phyloP scores from a whole-genome alignment of 2,888 invertebrate genomes.

The Xestobium rufovillosum region DNA sequence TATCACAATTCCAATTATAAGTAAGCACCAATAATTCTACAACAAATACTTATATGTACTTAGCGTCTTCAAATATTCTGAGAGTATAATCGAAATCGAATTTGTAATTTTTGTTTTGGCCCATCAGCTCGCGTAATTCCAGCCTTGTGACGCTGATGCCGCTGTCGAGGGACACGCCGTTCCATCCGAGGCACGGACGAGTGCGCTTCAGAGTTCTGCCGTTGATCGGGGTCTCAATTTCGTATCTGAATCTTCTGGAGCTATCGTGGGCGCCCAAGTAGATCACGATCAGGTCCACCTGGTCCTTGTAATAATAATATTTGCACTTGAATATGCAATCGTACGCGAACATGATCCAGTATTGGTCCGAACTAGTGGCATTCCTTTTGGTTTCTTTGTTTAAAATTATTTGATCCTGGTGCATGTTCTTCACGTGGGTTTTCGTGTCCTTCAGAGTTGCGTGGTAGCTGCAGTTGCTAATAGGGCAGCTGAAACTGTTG shows the following conservation, averaged over 20 bases:
- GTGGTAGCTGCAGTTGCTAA: slow-evolving; percentile 23
- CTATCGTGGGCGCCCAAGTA: slow-evolving; percentile 29
- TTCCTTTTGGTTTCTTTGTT: slow-evolving; percentile 22
- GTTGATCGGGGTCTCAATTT: slow-evolving; percentile 18
- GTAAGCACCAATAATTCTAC: no score
- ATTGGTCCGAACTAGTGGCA: slow-evolving; percentile 26
- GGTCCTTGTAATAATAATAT: slow-evolving; percentile 29
- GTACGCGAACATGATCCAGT: slow-evolving; percentile 27
- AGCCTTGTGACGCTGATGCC: no score
- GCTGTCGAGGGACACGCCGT: slow-evolving; percentile 14
- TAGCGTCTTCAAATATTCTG: no score
- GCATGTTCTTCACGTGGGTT: slow-evolving; percentile 25
- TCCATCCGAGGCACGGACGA: slow-evolving; percentile 21
- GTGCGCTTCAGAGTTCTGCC: slow-evolving; percentile 9
- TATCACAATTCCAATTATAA: no score
- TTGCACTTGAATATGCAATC: slow-evolving; percentile 30
- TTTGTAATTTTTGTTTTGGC: no score
- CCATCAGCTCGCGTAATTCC: no score
- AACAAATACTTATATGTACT: no score
- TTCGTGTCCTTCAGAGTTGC: slow-evolving; percentile 21
- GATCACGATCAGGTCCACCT: slow-evolving; percentile 29
- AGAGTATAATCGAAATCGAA: no score
- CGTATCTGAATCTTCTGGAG: slow-evolving; percentile 26
- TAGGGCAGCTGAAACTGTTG: slow-evolving; percentile 28
- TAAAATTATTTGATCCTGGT: slow-evolving; percentile 21